phyloP scores from a whole-genome alignment of 2,113 vertebrate genomes.

The Okapia johnstoni region DNA sequence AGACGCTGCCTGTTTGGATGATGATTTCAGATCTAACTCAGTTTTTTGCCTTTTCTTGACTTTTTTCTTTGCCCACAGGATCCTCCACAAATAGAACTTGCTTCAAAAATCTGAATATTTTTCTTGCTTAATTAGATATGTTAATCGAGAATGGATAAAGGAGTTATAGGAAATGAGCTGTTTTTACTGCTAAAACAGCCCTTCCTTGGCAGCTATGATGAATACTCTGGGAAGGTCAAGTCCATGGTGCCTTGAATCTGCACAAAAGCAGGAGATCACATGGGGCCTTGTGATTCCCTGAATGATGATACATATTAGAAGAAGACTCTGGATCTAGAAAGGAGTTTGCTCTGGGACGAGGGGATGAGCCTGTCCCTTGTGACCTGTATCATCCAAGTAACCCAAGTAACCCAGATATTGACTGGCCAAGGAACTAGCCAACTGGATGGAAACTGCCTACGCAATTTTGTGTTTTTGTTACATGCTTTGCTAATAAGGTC shows the following conservation, averaged over 20 bases:
- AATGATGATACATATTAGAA: not conserved
- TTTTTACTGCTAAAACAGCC: not conserved
- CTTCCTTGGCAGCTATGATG: constrained; percentile 6
- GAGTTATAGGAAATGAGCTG: constrained; percentile 27
- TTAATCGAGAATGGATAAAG: not conserved
- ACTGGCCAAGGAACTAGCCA: not conserved
- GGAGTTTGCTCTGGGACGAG: not conserved
- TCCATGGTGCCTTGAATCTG: not conserved
- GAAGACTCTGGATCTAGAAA: not conserved
- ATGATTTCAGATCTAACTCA: not conserved
- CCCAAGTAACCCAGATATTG: not conserved
- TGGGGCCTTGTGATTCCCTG: not conserved
- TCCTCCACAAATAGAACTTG: not conserved
- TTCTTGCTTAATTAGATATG: constrained; percentile 5
- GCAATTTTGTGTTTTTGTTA: not conserved
- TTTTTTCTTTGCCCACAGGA: not conserved
- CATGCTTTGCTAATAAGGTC: not conserved
- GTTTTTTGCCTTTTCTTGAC: not conserved
- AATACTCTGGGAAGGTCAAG: not conserved
- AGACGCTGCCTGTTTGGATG: not conserved
- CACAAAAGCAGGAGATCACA: not conserved
- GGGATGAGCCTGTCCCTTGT: not conserved
- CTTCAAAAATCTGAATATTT: constrained; percentile 23
- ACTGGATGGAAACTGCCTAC: not conserved
- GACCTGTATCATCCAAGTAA: not conserved